Conservation (phyloP, 2,888 invertebrate genomes). For the Gonocerus acuteangulatus region DNA sequence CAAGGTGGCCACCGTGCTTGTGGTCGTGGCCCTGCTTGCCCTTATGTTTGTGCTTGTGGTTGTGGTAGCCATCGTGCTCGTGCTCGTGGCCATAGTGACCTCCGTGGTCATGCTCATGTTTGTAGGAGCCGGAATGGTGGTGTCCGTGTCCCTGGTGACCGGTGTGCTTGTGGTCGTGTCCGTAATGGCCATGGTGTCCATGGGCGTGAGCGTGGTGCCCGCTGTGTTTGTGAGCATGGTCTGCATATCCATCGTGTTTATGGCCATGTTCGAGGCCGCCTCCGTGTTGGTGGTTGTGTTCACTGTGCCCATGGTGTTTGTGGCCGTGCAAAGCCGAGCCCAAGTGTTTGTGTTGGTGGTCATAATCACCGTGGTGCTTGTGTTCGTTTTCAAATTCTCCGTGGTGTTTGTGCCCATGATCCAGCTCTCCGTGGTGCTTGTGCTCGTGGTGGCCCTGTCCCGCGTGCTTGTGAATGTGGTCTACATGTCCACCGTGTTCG, state of each 20-base stretch:
- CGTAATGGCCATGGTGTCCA: slow-evolving; percentile 45
- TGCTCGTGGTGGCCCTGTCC: slow-evolving; percentile 37
- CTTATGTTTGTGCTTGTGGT: slow-evolving; percentile 45
- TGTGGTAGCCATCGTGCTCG: slow-evolving; percentile 47
- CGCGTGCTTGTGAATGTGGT: slow-evolving; percentile 39
- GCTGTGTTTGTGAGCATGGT: slow-evolving; percentile 46
- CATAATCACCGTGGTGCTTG: slow-evolving; percentile 35
- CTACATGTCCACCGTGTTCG: slow-evolving; percentile 38
- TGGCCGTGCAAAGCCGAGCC: slow-evolving; percentile 40
- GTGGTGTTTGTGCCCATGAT: slow-evolving; percentile 39
- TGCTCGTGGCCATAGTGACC: slow-evolving; percentile 45
- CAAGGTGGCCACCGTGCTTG: slow-evolving; percentile 41
- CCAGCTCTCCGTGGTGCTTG: slow-evolving; percentile 35
- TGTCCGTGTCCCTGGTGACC: slow-evolving; percentile 34
- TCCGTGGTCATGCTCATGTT: slow-evolving; percentile 35
- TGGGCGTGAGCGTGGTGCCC: slow-evolving; percentile 46
- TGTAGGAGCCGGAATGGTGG: slow-evolving; percentile 30
- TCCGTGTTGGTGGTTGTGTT: slow-evolving; percentile 44
- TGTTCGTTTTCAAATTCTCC: slow-evolving; percentile 36
- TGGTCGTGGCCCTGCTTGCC: slow-evolving; percentile 47
- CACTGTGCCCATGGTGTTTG: slow-evolving; percentile 44
- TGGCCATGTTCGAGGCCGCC: slow-evolving; percentile 39
- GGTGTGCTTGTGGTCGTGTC: slow-evolving; percentile 33
- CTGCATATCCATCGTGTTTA: slow-evolving; percentile 41
- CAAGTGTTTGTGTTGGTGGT: slow-evolving; percentile 39